Conservation (phyloP, 2,888 invertebrate genomes). For the Diogma glabrata region DNA sequence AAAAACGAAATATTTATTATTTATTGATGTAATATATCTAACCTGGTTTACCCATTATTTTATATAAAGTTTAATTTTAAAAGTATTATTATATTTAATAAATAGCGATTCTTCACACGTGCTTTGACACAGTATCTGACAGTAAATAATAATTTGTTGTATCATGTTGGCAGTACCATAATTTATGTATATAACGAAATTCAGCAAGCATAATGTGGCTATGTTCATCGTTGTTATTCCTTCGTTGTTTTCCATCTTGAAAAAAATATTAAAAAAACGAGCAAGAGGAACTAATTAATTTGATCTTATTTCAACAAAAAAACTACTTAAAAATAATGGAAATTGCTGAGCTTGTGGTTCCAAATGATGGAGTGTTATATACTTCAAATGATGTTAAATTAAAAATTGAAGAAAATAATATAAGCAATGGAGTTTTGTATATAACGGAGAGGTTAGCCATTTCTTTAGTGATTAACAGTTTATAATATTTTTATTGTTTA, state of each 20-base stretch:
- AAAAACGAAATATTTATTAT: not conserved
- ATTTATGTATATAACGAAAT: too few species aligned
- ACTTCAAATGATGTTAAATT: conserved; percentile 28
- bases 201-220: too few species aligned
- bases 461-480: not conserved
- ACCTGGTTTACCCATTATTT: conserved; percentile 6
- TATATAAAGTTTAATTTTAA: not conserved
- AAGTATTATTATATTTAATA: not conserved
- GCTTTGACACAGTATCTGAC: too few species aligned
- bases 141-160: too few species aligned
- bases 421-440: conserved; percentile 31
- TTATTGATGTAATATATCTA: not conserved
- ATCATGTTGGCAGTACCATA: too few species aligned
- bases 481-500: not conserved
- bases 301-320: too few species aligned
- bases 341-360: conserved; percentile 23
- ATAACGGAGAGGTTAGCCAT: conserved; percentile 30
- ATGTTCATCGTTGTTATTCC: too few species aligned
- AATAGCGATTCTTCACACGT: too few species aligned
- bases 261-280: too few species aligned
- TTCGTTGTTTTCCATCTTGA: too few species aligned
- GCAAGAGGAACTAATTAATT: too few species aligned
- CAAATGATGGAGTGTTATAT: conserved; percentile 30
- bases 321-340: too few species aligned
- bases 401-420: conserved; percentile 28